Conservation (phyloP, 2,113 vertebrate genomes). For the Nettapus auritus region DNA sequence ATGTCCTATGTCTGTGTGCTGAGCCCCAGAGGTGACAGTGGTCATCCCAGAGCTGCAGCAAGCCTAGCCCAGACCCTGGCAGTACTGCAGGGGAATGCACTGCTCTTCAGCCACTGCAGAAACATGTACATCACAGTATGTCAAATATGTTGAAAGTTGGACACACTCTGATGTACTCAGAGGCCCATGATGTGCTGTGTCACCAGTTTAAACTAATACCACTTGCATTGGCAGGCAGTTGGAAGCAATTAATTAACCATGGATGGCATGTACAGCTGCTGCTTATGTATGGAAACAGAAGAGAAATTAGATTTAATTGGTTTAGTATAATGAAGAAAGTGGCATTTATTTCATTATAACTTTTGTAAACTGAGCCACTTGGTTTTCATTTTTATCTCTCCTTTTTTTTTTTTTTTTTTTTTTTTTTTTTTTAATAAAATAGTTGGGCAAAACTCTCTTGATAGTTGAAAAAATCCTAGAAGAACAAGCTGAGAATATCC, state of each 20-base stretch:
- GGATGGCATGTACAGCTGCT: slow-evolving; percentile 76
- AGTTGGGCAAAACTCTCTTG: slow-evolving; percentile 48
- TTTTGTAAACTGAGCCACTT: slow-evolving; percentile 69
- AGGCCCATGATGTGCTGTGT: not conserved
- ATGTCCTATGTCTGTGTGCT: not conserved
- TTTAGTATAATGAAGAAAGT: slow-evolving; percentile 76
- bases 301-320: slow-evolving; percentile 82
- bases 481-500: slow-evolving; percentile 35
- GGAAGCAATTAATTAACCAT: slow-evolving; percentile 77
- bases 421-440: slow-evolving; percentile 63
- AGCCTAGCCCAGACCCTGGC: not conserved
- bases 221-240: slow-evolving; percentile 62
- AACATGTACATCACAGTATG: not conserved
- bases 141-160: not conserved
- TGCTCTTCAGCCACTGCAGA: not conserved
- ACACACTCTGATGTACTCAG: not conserved
- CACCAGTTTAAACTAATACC: slow-evolving; percentile 56
- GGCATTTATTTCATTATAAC: slow-evolving; percentile 77
- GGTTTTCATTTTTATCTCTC: slow-evolving; percentile 59
- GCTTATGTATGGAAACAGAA: slow-evolving; percentile 78
- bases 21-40: not conserved
- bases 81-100: not conserved
- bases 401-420: not conserved
- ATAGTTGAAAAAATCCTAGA: slow-evolving; percentile 63
- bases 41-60: not conserved